Evolutionary conservation across 2,888 invertebrate genomes (phyloP).

Genomic region (Hesperia comma): DNA sequence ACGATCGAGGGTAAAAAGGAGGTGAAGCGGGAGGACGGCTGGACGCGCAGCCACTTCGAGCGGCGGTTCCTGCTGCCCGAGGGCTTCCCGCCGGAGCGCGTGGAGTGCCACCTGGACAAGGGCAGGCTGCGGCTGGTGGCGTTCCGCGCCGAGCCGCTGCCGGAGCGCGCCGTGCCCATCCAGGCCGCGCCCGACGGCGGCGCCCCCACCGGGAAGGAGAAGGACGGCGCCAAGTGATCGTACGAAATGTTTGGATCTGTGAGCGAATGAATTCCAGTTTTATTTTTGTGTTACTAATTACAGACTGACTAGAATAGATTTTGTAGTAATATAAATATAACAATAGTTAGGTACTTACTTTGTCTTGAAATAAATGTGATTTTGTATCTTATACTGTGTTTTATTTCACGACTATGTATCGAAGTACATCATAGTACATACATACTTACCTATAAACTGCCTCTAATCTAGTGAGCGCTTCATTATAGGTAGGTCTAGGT

Average conservation of each 20-base stretch:
- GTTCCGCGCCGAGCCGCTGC: constrained; percentile 76
- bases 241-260: neutral
- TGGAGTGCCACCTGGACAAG: constrained; percentile 90
- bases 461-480: no score
- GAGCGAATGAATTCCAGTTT: no score
- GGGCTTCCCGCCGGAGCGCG: constrained; percentile 88
- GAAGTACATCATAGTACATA: no score
- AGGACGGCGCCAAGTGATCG: neutral
- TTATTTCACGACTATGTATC: no score
- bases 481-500: no score
- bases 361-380: no score
- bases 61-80: constrained; percentile 90
- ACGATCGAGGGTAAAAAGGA: constrained; percentile 92
- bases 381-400: no score
- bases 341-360: no score
- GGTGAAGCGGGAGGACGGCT: constrained; percentile 89
- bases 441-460: no score
- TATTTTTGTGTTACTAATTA: constrained; percentile 1
- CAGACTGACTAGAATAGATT: constrained; percentile 39
- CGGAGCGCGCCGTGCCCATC: constrained; percentile 66
- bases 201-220: constrained; percentile 6
- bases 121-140: constrained; percentile 88
- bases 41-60: constrained; percentile 89
- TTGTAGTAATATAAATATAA: no score
- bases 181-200: constrained; percentile 53